Evolutionary conservation across 1,140 invertebrate species (phyloP).

Genomic region (Apolygus lucorum): DNA sequence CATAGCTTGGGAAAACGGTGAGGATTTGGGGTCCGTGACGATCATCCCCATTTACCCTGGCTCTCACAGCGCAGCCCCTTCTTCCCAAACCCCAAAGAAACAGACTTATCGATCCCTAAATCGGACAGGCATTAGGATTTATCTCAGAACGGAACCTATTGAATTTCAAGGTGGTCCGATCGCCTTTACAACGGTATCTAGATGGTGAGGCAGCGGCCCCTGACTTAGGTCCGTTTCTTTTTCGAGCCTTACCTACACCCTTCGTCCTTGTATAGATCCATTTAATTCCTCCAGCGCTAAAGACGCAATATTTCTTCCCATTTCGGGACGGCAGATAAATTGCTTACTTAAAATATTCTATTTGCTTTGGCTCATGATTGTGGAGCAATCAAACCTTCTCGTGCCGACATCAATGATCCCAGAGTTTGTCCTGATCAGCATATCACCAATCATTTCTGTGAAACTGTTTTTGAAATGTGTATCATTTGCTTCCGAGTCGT

Average conservation of each 20-base stretch:
- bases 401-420: no score
- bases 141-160: constrained; percentile 7
- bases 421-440: no score
- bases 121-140: constrained; percentile 15
- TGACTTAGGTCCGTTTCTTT: constrained; percentile 2
- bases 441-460: no score
- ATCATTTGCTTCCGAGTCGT: no score
- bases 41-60: not conserved
- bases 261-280: constrained; percentile 1
- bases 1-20: no score
- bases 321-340: not conserved
- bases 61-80: not conserved
- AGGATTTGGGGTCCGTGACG: no score
- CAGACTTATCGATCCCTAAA: constrained; percentile 13
- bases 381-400: no score
- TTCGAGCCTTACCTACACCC: not conserved
- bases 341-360: not conserved
- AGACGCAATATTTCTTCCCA: not conserved
- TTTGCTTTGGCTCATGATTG: not conserved
- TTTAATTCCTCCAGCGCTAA: constrained; percentile 4
- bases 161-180: constrained; percentile 12
- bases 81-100: constrained; percentile 1
- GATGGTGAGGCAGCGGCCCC: not conserved
- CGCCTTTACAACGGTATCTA: not conserved
- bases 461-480: no score